Evolutionary conservation across 1,140 invertebrate species (phyloP), one percentile per base, ranked within the genome.

Genomic region (Yoshiicerus persimilis): DNA sequence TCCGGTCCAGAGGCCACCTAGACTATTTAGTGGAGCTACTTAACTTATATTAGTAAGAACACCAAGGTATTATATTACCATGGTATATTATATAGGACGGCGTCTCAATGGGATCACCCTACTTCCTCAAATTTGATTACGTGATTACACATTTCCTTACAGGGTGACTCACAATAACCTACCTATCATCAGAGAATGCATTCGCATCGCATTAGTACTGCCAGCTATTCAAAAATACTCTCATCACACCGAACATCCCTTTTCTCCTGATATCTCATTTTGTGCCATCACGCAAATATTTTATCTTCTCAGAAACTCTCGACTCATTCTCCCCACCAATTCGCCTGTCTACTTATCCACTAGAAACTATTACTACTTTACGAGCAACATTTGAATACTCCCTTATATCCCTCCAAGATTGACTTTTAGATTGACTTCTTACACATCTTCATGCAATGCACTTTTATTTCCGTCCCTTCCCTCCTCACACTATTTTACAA

Each of bases 81-180:
- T 41, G 39, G 8, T 16, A 9, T 41, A 41, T 8, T 16, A 41
- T 41, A 41, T n/a, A 70, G 11, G 64, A 70, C 64, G 27, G 27
- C 27, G 64, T 70, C 64, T 70, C 64, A 25, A 70, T 70, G 64
- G 64, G 27, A 70, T 70, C 64, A 70, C 64, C 64, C 64, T 70
- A 70, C 64, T 70, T 70, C 64, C 64, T 70, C 64, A 80, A 80
- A 80, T 80, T 80, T 80, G 75, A 80, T 80, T 80, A 80, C 75
- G 75, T 80, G 75, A n/a, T 80, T 80, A 36, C 30, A 34, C 75
- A 80, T 80, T 80, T 80, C 16, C 75, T 5, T 80, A 80, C 75
- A 80, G 32, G 32, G 47, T 56, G 47, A 56, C 5, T 56, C 47
- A 56, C 13, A 56, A 56, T n/a, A 56, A 56, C n/a, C 16, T 56